Percentiles rank a stretch among this genome's conserved stretches.
phyloP scores from a whole-genome alignment of 1,140 invertebrate genomes.

The Lucilia sericata region DNA sequence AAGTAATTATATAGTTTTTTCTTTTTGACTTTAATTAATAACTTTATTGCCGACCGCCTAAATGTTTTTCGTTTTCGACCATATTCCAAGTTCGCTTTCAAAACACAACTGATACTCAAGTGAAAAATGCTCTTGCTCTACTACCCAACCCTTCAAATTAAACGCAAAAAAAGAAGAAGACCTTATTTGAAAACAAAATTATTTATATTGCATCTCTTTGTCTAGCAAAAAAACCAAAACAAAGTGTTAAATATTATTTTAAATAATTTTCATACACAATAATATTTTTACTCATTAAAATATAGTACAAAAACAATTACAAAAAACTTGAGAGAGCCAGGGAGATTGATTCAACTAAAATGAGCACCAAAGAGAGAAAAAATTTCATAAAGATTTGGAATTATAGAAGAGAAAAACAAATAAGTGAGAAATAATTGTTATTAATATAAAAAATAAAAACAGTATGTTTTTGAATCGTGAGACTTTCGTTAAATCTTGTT shows the following conservation, averaged over 20 bases:
- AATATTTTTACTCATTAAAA: slow-evolving; percentile 3
- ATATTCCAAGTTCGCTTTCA: slow-evolving; percentile 7
- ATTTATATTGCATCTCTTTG: neutral
- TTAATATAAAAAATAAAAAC: no score
- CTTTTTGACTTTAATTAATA: neutral
- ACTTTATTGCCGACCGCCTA: neutral
- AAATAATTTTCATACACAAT: neutral
- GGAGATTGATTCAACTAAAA: neutral
- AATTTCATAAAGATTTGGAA: neutral
- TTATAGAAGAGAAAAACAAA: neutral
- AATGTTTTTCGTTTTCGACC: neutral
- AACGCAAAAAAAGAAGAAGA: neutral
- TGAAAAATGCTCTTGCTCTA: neutral
- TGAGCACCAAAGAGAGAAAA: neutral
- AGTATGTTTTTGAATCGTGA: neutral
- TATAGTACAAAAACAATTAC: neutral
- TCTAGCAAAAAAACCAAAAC: neutral
- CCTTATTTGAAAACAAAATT: neutral
- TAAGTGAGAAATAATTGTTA: no score
- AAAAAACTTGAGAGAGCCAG: neutral
- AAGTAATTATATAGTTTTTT: neutral
- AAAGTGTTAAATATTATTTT: slow-evolving; percentile 22
- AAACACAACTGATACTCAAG: slow-evolving; percentile 11
- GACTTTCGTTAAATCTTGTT: neutral
- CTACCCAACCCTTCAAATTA: neutral